Conservation (phyloP, 2,888 invertebrate genomes). For the Oligia fasciuncula region DNA sequence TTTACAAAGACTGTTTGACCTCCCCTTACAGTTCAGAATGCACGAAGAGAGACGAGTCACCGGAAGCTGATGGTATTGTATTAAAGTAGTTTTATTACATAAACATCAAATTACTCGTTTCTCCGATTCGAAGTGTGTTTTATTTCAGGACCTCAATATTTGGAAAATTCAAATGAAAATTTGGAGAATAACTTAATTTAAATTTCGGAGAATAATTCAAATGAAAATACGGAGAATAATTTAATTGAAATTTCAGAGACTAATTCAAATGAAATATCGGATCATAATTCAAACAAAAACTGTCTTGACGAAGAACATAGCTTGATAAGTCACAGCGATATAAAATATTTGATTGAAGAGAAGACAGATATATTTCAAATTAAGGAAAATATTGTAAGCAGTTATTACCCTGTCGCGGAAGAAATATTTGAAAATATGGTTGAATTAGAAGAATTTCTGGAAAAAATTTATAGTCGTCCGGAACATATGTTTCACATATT, state of each 20-base stretch:
- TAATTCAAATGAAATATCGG: background rate
- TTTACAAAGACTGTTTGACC: background rate
- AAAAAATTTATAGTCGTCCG: slow-evolving; percentile 65
- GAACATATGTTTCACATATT: slow-evolving; percentile 73
- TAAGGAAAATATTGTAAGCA: slow-evolving; percentile 49
- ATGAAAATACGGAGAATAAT: background rate
- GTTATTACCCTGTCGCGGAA: slow-evolving; percentile 55
- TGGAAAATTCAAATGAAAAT: too few relatives aligned
- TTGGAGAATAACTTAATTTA: too few relatives aligned
- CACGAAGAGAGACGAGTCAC: background rate
- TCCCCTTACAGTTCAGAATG: background rate
- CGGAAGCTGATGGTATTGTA: background rate
- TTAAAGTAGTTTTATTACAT: background rate
- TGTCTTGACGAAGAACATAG: slow-evolving; percentile 54
- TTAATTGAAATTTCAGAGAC: too few relatives aligned
- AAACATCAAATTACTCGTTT: background rate
- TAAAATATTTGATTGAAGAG: slow-evolving; percentile 68
- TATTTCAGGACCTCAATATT: background rate
- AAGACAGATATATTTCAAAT: slow-evolving; percentile 55
- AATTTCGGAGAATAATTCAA: too few relatives aligned
- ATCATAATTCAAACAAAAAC: background rate
- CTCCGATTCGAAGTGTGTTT: background rate
- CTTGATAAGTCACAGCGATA: slow-evolving; percentile 62
- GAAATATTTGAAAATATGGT: slow-evolving; percentile 57
- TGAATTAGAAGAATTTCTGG: slow-evolving; percentile 59